These are phyloP conservation scores for Acrobeloides nanus DNA, from an alignment of 2,888 invertebrate genomes.

Conservation along the genomic window DNA sequence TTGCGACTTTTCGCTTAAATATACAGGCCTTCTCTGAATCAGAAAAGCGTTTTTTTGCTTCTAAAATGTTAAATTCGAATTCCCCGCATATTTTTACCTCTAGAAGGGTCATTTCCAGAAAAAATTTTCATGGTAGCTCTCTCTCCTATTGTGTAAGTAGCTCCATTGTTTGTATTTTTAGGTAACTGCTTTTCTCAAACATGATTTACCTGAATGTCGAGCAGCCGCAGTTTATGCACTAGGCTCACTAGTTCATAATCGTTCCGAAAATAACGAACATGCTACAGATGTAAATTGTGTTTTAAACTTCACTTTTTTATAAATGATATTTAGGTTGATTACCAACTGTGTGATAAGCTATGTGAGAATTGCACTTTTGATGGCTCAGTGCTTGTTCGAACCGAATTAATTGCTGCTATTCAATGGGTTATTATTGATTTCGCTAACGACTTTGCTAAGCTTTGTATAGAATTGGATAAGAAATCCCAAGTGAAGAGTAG, in stretches of 20 bases:
- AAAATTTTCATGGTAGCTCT: too few relatives aligned
- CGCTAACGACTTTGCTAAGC: constrained; percentile 72
- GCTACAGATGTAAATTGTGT: constrained; percentile 44
- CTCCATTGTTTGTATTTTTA: constrained; percentile 4
- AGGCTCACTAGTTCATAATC: constrained; percentile 60
- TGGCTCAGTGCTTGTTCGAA: constrained; percentile 78
- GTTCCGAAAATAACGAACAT: constrained; percentile 48
- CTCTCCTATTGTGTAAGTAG: too few relatives aligned
- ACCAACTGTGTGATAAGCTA: constrained; percentile 79
- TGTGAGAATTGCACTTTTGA: constrained; percentile 72
- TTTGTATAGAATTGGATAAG: constrained; percentile 30
- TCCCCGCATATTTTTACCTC: too few relatives aligned
- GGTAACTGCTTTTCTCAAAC: constrained; percentile 56
- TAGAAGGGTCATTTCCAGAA: too few relatives aligned
- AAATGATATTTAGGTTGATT: constrained; percentile 57
- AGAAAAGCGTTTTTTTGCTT: too few relatives aligned
- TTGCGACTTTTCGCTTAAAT: too few relatives aligned
- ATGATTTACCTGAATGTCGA: constrained; percentile 80
- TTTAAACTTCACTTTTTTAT: constrained; percentile 2
- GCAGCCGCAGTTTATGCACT: constrained; percentile 88
- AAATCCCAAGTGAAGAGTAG: too few relatives aligned
- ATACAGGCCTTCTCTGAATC: too few relatives aligned
- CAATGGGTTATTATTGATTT: constrained; percentile 70
- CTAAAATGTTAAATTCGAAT: too few relatives aligned
- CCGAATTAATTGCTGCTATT: constrained; percentile 56